A percentile compares a stretch with the other conserved stretches of the same genome.
Evolutionary conservation across 2,113 vertebrate genomes (phyloP).

Genomic region (Elaphurus davidianus): DNA sequence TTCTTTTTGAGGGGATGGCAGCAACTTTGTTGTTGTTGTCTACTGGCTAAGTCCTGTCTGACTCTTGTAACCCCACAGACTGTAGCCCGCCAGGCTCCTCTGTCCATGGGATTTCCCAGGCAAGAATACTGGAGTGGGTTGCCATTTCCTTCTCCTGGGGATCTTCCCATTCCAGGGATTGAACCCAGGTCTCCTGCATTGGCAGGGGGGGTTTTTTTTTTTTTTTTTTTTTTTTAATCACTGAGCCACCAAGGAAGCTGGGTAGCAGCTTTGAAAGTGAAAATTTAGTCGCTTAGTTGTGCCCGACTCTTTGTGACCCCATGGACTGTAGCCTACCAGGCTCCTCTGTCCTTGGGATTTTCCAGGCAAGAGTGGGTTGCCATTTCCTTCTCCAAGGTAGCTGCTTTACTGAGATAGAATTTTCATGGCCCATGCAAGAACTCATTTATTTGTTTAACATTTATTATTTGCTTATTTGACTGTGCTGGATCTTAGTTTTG

Average conservation of each 20-base stretch:
- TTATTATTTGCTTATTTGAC: neutral
- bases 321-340: neutral
- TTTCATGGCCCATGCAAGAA: neutral
- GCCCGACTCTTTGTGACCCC: neutral
- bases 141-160: neutral
- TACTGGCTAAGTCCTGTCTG: neutral
- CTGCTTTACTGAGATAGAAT: neutral
- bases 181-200: neutral
- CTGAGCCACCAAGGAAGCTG: neutral
- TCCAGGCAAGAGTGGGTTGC: neutral
- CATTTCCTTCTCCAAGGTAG: neutral
- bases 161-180: neutral
- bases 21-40: neutral
- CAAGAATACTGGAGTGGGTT: neutral
- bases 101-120: neutral
- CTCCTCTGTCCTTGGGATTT: neutral
- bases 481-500: neutral
- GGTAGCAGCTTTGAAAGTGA: neutral
- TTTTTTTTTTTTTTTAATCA: neutral
- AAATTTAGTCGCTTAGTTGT: neutral
- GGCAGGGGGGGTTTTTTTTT: neutral
- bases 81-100: neutral
- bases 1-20: neutral
- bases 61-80: neutral
- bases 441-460: neutral